Percentiles rank a stretch among this genome's conserved stretches.
Conservation (phyloP, 35 echinoderm and acorn worm genomes). For the Apostichopus japonicus region DNA sequence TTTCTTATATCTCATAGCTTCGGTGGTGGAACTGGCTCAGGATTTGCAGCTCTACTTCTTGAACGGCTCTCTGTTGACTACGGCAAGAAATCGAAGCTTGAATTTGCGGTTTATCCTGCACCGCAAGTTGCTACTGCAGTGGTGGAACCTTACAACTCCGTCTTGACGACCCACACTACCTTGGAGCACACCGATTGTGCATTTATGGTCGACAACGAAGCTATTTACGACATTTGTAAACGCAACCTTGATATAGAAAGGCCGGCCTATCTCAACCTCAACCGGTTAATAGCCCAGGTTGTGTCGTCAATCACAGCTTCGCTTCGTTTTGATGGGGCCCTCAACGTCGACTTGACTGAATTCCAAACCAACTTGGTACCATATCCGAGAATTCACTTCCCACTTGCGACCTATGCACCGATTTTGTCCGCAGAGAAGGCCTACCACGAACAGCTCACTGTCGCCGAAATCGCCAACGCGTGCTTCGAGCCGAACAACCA, state of each 20-base stretch:
- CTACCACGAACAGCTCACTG: constrained; percentile 67
- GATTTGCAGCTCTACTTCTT: background rate
- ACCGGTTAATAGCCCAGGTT: background rate
- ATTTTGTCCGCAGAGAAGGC: constrained; percentile 66
- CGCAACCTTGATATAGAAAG: constrained; percentile 3
- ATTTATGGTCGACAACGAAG: constrained; percentile 12
- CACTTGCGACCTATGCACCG: constrained; percentile 60
- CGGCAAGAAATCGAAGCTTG: constrained; percentile 2
- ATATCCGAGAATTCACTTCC: constrained; percentile 67
- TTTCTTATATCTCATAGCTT: background rate
- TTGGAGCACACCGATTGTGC: constrained; percentile 12
- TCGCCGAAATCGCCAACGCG: constrained; percentile 64
- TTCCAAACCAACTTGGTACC: constrained; percentile 69
- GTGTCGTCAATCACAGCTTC: constrained; percentile 54
- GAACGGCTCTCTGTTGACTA: constrained; percentile 7
- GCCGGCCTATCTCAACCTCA: constrained; percentile 20
- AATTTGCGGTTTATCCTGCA: constrained; percentile 9
- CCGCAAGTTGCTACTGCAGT: background rate
- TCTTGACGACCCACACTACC: background rate
- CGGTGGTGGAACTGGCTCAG: background rate
- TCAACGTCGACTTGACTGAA: constrained; percentile 69
- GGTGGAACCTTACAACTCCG: background rate
- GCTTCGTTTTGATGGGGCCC: constrained; percentile 61
- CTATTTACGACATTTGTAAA: constrained; percentile 11
- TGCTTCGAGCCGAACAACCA: constrained; percentile 65